Evolutionary conservation across 2,888 invertebrate species (phyloP).

Genomic region (Halocaridina rubra): DNA sequence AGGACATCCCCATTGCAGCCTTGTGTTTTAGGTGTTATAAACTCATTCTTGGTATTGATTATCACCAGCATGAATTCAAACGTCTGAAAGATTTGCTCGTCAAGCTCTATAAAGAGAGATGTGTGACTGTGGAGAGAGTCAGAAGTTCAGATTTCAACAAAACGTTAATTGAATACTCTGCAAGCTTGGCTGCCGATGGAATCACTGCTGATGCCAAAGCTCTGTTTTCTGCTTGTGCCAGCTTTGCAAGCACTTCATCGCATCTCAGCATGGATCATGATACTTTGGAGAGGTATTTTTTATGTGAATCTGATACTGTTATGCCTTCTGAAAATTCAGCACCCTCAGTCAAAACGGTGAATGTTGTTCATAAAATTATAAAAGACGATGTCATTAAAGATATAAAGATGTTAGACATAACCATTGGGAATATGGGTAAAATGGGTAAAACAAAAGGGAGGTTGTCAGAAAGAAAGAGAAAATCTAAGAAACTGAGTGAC

Average conservation of each 20-base stretch:
- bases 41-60: slow-evolving; percentile 31
- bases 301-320: neutral
- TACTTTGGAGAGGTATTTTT: neutral
- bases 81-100: neutral
- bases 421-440: too few relatives aligned
- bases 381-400: neutral
- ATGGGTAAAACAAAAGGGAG: too few relatives aligned
- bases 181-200: neutral
- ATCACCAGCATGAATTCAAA: slow-evolving; percentile 26
- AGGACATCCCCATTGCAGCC: neutral
- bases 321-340: neutral
- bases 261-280: neutral
- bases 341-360: neutral
- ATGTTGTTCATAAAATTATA: neutral
- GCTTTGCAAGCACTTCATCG: neutral
- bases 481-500: neutral
- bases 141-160: neutral
- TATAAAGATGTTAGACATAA: neutral
- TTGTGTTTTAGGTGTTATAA: slow-evolving; percentile 32
- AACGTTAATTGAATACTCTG: neutral
- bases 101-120: neutral
- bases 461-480: neutral
- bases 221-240: too few relatives aligned
- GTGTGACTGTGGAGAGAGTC: neutral
- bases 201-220: neutral